Base-by-base conservation (phyloP, 2,888 invertebrate genomes). In the Ornithoptera priamus region DNA sequence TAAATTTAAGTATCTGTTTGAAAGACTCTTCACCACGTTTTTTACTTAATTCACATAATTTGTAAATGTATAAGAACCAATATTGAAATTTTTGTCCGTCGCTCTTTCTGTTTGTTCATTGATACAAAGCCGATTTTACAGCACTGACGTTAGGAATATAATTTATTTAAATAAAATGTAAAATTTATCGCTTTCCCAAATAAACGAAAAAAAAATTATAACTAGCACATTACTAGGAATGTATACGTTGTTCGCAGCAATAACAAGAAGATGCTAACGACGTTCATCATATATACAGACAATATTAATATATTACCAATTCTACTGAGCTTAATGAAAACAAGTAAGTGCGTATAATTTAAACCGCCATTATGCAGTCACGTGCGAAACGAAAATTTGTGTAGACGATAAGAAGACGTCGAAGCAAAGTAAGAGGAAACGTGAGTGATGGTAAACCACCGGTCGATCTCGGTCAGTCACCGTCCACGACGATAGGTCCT, bases 401-500 rank as follows among this genome's bases (percentile, higher is more conserved):
- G 75, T 76, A 76, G 71, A 75, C 77, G 77, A 79, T 80, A 78
- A 75, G 74, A 75, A 76, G 77, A 59, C 57, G 22, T 61, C 39
- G 22, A 36, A 42, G 39, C 50, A 39, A 39, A 62, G 67, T 67
- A 67, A 68, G 62, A 67, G 66, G 56, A 63, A 70, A 62, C 61
- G 67, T 64, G 50, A 63, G 56, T 24, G 59, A 64, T 30, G 58
- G 36, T 62, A 62, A 62, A 46, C 42, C 68, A 42, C 72, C 75
- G 76, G 76, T 75, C 79, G 80, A 53, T 71, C 65, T 69, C 77
- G 83, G 85, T 86, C 87, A 87, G 74, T 85, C 85, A 86, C 86
- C 84, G 78, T 58, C 62, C 61, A 12, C 50, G 17, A 5, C 50
- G 50, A 17, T 18, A 50, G 15, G 56, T 24, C 58, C 70, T 70